A percentile compares a stretch with the other conserved stretches of the same genome.
phyloP scores from a whole-genome alignment of 2,797 vertebrate genomes.

The Ctenochaetus hawaiiensis region DNA sequence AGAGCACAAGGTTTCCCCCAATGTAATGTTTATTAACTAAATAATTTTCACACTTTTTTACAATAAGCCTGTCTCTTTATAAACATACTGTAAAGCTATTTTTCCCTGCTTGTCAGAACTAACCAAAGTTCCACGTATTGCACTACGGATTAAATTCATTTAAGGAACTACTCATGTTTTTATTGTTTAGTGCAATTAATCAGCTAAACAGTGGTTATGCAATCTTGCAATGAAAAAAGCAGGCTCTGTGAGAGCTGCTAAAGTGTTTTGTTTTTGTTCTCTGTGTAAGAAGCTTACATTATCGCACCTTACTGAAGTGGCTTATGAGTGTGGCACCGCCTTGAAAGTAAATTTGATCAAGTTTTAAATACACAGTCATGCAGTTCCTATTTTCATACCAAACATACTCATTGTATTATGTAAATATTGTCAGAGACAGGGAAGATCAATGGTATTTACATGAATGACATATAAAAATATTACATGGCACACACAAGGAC shows the following conservation, averaged over 20 bases:
- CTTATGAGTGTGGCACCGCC: slow-evolving; percentile 59
- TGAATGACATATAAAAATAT: neutral
- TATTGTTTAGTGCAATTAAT: slow-evolving; percentile 33
- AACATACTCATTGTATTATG: neutral
- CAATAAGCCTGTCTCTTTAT: neutral
- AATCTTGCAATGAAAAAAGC: slow-evolving; percentile 24
- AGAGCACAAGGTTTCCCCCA: neutral
- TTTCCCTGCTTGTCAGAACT: slow-evolving; percentile 12
- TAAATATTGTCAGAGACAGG: slow-evolving; percentile 5
- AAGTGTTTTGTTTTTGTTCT: slow-evolving; percentile 65
- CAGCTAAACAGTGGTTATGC: neutral
- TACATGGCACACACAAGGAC: too few species aligned
- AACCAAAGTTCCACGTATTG: slow-evolving; percentile 13
- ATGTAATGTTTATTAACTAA: neutral
- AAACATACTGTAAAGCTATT: neutral
- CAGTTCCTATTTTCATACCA: slow-evolving; percentile 4
- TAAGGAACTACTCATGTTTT: slow-evolving; percentile 44
- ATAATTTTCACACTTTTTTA: neutral
- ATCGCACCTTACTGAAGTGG: slow-evolving; percentile 62
- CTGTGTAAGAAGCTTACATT: slow-evolving; percentile 74
- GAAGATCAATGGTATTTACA: neutral
- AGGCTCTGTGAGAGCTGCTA: slow-evolving; percentile 23
- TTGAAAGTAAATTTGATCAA: slow-evolving; percentile 66
- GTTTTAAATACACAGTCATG: slow-evolving; percentile 42
- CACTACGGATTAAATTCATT: slow-evolving; percentile 10